Percentiles rank a stretch among this genome's conserved stretches.
phyloP scores from a whole-genome alignment of 1,140 invertebrate genomes.

The Idris sp. region DNA sequence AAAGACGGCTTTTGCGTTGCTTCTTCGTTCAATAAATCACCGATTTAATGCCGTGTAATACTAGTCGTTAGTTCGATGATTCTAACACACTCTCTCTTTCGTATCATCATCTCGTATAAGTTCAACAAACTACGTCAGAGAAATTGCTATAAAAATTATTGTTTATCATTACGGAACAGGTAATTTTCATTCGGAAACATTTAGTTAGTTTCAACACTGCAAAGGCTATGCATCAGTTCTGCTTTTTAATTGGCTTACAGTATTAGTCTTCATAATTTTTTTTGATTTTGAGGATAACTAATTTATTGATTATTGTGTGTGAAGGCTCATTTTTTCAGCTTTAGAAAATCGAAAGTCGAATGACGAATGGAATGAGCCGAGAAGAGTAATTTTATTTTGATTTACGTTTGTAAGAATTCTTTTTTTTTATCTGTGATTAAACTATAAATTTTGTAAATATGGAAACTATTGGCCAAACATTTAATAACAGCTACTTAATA shows the following conservation, averaged over 20 bases:
- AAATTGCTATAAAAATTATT: conserved; percentile 17
- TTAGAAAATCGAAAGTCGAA: conserved; percentile 20
- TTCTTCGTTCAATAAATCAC: conserved; percentile 43
- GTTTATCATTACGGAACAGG: conserved; percentile 25
- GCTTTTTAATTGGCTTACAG: conserved; percentile 25
- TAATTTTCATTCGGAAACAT: conserved; percentile 4
- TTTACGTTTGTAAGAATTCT: conserved; percentile 17
- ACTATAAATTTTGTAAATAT: conserved; percentile 45
- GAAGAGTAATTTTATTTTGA: conserved; percentile 37
- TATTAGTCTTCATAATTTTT: conserved; percentile 20
- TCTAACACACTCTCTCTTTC: conserved; percentile 41
- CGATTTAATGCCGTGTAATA: conserved; percentile 57
- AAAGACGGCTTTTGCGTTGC: conserved; percentile 41
- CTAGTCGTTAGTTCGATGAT: conserved; percentile 32
- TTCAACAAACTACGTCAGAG: conserved; percentile 6
- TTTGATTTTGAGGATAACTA: conserved; percentile 7
- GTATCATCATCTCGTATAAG: conserved; percentile 17
- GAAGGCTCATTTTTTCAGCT: neutral
- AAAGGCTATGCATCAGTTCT: no score
- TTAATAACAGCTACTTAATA: no score
- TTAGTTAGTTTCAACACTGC: no score
- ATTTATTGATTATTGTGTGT: conserved; percentile 34
- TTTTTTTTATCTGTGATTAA: conserved; percentile 18
- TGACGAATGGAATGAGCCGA: neutral
- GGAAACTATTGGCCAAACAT: no score